Conservation (phyloP, 1,140 invertebrate genomes). For the Zaprionus vittiger region DNA sequence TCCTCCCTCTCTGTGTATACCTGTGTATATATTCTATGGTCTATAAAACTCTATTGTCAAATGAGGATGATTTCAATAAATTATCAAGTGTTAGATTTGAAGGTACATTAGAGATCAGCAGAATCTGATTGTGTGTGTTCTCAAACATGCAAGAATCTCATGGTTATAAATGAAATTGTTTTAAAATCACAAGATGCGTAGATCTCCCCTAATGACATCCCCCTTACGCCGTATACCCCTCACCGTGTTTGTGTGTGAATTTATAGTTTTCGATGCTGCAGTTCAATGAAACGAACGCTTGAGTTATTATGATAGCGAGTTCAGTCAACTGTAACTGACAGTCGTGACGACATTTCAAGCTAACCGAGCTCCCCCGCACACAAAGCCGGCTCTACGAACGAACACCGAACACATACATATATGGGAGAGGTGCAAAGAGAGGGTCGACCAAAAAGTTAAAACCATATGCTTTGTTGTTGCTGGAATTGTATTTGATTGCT, state of each 20-base stretch:
- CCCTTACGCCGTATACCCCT: neutral
- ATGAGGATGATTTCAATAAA: constrained; percentile 12
- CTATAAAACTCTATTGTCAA: constrained; percentile 4
- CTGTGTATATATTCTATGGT: constrained; percentile 4
- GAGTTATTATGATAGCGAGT: constrained; percentile 23
- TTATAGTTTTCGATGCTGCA: constrained; percentile 24
- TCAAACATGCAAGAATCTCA: constrained; percentile 4
- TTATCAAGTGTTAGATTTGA: constrained; percentile 4
- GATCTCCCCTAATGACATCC: neutral
- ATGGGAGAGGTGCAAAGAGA: neutral
- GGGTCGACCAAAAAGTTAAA: constrained; percentile 25
- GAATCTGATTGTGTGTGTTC: neutral
- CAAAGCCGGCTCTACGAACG: constrained; percentile 14
- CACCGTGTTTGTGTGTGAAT: neutral
- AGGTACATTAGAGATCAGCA: neutral
- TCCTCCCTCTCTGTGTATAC: neutral
- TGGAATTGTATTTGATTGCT: constrained; percentile 32
- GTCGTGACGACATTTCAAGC: constrained; percentile 31
- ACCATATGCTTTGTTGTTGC: constrained; percentile 17
- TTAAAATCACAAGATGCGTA: neutral
- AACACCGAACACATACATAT: neutral
- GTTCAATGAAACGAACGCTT: constrained; percentile 26
- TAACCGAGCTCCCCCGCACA: constrained; percentile 14
- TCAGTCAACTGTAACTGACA: constrained; percentile 40
- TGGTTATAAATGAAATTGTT: constrained; percentile 20